Base-by-base conservation (phyloP, 2,888 invertebrate genomes). In the Sclerodermus sp. region DNA sequence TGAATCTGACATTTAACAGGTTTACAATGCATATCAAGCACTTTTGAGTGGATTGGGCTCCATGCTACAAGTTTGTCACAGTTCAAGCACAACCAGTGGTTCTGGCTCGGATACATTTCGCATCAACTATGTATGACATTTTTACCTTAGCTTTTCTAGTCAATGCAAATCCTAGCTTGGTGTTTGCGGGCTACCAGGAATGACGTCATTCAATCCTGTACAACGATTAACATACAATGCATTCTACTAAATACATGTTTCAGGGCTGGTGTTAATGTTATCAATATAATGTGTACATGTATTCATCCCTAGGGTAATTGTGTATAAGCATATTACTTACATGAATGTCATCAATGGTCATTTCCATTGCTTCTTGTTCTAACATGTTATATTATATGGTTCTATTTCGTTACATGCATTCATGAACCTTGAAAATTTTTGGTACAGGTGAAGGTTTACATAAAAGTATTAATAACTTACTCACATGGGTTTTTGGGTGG, bases 11-110 rank as follows among this genome's bases (percentile, higher is more conserved):
- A 68, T 74, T 70, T 68, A 70, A 70, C 81, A 86, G 86, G 85
- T 86, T 58, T 85, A 86, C 81, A 84, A 85, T 79, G 82, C 85
- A 57, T 86, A 86, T 78, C 85, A 86, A 77, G 80, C 84, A 54
- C 80, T 86, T 64, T 81, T 86, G 76, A 85, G 84, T 70, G 85
- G 85, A 66, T 80, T 86, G 73, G 85, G 85, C 73, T 81, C 83
- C 73, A 84, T 86, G 84, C 82, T 85, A 68, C 85, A 85, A 81
- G 84, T 85, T 77, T 85, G 85, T 80, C 84, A 85, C 80, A 83
- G 83, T 71, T 66, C 74, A 65, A 71, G 68, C 64, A 60, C 69
- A 59, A 58, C 64, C 56, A 64, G 59, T 52, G 62, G 58, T 60
- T 56, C 67, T 54, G 63, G 61, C 57, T 58, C 64, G 60, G 74